These are phyloP conservation scores for Pseudococcus jackbeardsleyi DNA, from an alignment of 2,888 invertebrate genomes.

Conservation along the genomic window DNA sequence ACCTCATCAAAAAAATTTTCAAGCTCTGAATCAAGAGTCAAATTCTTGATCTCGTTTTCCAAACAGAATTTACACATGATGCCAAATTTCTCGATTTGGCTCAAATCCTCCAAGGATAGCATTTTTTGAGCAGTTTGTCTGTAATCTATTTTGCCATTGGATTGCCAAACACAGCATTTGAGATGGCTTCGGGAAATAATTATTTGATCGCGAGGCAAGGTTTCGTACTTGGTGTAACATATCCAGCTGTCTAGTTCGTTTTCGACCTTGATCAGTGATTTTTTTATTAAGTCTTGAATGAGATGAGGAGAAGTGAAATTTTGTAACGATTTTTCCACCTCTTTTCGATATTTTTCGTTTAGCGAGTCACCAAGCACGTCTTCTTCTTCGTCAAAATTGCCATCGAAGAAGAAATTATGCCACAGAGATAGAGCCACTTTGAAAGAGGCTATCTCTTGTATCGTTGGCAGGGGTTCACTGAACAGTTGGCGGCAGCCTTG, in stretches of 20 bases:
- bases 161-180: neutral
- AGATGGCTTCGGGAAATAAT: neutral
- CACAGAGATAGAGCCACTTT: neutral
- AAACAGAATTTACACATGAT: neutral
- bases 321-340: neutral
- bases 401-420: neutral
- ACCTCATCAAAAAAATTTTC: neutral
- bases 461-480: neutral
- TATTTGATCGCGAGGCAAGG: neutral
- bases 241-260: neutral
- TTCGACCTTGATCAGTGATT: neutral
- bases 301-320: neutral
- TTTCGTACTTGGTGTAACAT: neutral
- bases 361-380: neutral
- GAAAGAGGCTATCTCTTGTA: neutral
- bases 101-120: neutral
- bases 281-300: neutral
- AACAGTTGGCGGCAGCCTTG: no score
- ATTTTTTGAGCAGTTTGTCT: neutral
- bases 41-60: neutral
- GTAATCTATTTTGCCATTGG: neutral
- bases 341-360: neutral
- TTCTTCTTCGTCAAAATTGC: neutral
- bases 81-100: neutral
- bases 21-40: neutral